These are phyloP conservation scores for Musca vetustissima DNA, from an alignment of 1,140 invertebrate genomes.

Conservation along the genomic window DNA sequence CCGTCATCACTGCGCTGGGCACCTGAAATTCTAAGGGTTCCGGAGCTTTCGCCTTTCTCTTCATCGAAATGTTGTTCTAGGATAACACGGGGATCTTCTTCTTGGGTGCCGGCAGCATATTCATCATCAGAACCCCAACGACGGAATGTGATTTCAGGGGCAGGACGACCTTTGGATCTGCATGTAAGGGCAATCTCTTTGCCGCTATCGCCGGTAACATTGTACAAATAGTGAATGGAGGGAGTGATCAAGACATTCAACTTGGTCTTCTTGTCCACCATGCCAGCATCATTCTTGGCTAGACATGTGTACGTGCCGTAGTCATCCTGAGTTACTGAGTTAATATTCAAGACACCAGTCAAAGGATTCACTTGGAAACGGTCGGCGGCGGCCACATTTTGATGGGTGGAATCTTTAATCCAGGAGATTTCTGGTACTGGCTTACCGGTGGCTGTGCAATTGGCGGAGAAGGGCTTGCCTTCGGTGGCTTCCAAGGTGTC, in stretches of 20 bases:
- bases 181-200: constrained; percentile 71
- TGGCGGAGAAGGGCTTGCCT: constrained; percentile 71
- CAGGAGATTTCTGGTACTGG: constrained; percentile 79
- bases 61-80: constrained; percentile 62
- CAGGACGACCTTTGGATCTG: constrained; percentile 73
- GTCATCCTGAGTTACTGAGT: constrained; percentile 74
- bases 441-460: constrained; percentile 78
- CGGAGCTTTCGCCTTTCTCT: constrained; percentile 64
- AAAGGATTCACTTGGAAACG: constrained; percentile 74
- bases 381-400: constrained; percentile 69
- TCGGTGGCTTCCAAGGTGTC: constrained; percentile 70
- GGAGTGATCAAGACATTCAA: constrained; percentile 73
- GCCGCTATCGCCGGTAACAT: constrained; percentile 68
- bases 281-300: constrained; percentile 79
- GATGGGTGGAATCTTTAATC: constrained; percentile 69
- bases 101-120: constrained; percentile 64
- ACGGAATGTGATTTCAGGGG: constrained; percentile 72
- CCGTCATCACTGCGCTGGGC: constrained; percentile 77
- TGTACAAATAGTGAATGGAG: constrained; percentile 74
- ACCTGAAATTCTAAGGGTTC: constrained; percentile 65
- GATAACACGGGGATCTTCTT: constrained; percentile 64
- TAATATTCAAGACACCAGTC: constrained; percentile 72
- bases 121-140: constrained; percentile 59
- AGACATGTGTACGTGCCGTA: constrained; percentile 79
- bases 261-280: constrained; percentile 61